A percentile compares a stretch with the other conserved stretches of the same genome.
Evolutionary conservation across 2,113 vertebrate species (phyloP).

Genomic region (Bostrychus sinensis): DNA sequence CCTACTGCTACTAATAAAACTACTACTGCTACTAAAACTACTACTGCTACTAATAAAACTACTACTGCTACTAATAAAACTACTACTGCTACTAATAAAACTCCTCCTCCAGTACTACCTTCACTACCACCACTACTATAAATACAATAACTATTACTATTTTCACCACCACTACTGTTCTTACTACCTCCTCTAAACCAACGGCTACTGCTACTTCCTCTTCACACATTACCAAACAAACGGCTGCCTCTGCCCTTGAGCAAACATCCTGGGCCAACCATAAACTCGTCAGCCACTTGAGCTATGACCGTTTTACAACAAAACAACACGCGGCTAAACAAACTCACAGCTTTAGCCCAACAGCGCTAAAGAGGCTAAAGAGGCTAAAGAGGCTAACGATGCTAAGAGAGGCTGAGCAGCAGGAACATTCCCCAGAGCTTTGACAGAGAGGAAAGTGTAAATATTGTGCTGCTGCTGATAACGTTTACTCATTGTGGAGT

Average conservation of each 20-base stretch:
- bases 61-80: too few species aligned
- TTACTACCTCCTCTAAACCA: too few species aligned
- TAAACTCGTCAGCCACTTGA: constrained; percentile 2
- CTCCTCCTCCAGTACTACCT: too few species aligned
- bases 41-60: too few species aligned
- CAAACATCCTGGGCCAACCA: constrained; percentile 24
- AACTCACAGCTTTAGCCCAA: constrained; percentile 15
- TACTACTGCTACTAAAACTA: too few species aligned
- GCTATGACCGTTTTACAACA: constrained; percentile 24
- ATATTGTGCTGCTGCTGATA: neutral
- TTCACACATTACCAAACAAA: constrained; percentile 10
- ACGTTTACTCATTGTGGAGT: neutral
- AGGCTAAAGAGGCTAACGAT: neutral
- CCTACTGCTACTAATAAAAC: too few species aligned
- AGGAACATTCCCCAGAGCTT: constrained; percentile 4
- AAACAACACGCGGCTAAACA: constrained; percentile 18
- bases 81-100: too few species aligned
- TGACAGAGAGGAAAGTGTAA: constrained; percentile 17
- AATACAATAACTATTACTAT: too few species aligned
- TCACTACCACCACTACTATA: too few species aligned
- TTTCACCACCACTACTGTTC: too few species aligned
- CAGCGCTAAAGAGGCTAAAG: constrained; percentile 2
- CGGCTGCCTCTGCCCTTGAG: constrained; percentile 21
- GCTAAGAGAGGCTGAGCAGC: constrained; percentile 23
- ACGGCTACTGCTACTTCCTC: neutral